Base-by-base conservation (phyloP, 2,797 vertebrate genomes). In the Sarcoramphus papa region DNA sequence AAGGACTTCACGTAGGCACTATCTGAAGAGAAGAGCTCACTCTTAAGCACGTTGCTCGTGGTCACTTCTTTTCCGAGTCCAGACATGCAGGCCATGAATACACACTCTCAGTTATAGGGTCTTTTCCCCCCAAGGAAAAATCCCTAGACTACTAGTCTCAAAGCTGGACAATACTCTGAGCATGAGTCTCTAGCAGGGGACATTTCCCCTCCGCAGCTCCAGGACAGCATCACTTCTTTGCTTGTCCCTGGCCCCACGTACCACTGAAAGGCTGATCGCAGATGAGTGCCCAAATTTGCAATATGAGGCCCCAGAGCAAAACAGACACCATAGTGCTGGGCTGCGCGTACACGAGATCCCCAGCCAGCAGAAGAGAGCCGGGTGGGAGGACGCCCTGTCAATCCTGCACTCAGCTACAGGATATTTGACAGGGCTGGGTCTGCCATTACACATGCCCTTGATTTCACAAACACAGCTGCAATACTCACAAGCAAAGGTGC, bases 401-500 rank as follows among this genome's bases (percentile, higher is more conserved):
- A 16, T 57, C 45, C 17, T 12, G 19, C n/a, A 2, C 3, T 30
- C 80, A 54, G 60, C 63, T 28, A 4, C 8, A 15, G 40, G 64
- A 10, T 4, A 25, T 23, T 1, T 25, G 50, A 40, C 24, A 17
- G 81, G 53, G 56, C 67, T 5, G 59, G 93, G 67, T 33, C 65
- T 30, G 65, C 68, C 1, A 0, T 48, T 20, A 51, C 74, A 57
- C 45, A 5, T 35, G 79, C 31, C 68, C 91, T 62, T 10, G 54
- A 11, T 37, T 76, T 43, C 63, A 7, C 78, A 95, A 69, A 67
- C 93, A 82, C 94, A 97, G 94, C 96, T 95, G 93, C 93, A 87
- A 74, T 2, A 28, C 56, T 60, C 33, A 0, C 72, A 79, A 37
- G 90, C 67, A 91, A 90, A 93, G 93, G 91, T 93, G 91, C 91